Percentiles rank a stretch among this genome's conserved stretches.
Evolutionary conservation across 2,113 vertebrate species (phyloP).

Genomic region (Amphilophus citrinellus): DNA sequence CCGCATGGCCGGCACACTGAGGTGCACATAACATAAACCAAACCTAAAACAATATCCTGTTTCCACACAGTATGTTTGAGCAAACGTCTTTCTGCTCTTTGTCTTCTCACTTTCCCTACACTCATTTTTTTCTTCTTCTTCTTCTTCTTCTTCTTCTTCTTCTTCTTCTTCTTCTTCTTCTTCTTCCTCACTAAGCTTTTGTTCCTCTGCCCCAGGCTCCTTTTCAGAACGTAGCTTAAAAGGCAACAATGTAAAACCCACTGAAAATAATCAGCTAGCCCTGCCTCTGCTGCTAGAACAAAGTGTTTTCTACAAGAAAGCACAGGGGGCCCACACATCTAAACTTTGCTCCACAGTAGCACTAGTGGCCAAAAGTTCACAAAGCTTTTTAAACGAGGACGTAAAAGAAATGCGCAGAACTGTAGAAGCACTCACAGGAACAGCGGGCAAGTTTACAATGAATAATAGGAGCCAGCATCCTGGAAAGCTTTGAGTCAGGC

Average conservation of each 20-base stretch:
- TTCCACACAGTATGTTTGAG: neutral
- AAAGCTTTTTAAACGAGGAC: constrained; percentile 25
- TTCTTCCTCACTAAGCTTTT: neutral
- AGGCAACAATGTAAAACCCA: neutral
- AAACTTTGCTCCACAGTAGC: neutral
- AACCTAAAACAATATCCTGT: neutral
- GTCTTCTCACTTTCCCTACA: neutral
- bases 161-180: neutral
- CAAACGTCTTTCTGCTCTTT: neutral
- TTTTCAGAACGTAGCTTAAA: neutral
- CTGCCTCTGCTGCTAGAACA: neutral
- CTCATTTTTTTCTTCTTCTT: neutral
- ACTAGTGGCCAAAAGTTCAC: neutral
- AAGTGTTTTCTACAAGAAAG: neutral
- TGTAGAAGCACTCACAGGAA: constrained; percentile 9
- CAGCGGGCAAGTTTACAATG: constrained; percentile 23
- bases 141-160: neutral
- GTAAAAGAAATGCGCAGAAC: constrained; percentile 24
- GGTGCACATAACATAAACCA: neutral
- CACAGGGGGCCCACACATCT: neutral
- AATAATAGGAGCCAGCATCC: constrained; percentile 44
- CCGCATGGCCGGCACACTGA: neutral
- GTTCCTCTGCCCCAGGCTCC: neutral
- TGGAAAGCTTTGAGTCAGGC: neutral
- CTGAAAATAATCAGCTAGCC: neutral